Base-by-base conservation (phyloP, 1,140 invertebrate genomes). In the Drosophila guanche region DNA sequence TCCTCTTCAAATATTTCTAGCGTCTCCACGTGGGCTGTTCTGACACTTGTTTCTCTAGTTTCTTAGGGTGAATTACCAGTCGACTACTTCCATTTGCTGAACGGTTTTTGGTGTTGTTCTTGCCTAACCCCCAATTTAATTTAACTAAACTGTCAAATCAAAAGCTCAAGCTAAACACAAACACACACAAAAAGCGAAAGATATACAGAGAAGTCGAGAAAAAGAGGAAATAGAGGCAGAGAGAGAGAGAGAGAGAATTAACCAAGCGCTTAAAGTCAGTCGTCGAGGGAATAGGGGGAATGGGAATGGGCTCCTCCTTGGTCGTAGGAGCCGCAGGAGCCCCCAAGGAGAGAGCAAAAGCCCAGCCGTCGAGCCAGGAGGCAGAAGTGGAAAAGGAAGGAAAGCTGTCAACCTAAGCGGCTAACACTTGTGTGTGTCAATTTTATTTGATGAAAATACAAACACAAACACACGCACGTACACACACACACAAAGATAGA, bases 341-440 rank as follows among this genome's bases (percentile, higher is more conserved):
- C 62, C 48, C 47, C 40, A 56, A 57, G 52, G 41, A 67, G 61
- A 6, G 23, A 25, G 41, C 29, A 50, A 20, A 10, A n/a, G 41
- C 20, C 29, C 61, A 23, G 23, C 16, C 23, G 41, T 33, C 59
- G 33, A 46, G 33, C 54, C 43, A 45, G 40, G 25, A 16, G 45
- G 41, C 40, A 54, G 55, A 47, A 65, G 43, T 62, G 29, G 51
- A 69, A 33, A 63, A 27, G 23, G 23, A 67, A 65, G 63, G 33
- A 68, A 56, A 41, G 66, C 79, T 88, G 84, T 83, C 79, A 89
- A 70, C 78, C 75, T 83, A 88, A 86, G 83, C 83, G 78, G 84
- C 83, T 88, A 89, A 88, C 83, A 88, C 83, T 88, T 88, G 83
- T 88, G 78, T 88, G 83, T 88, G 83, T 88, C 83, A 89, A 89